A percentile compares a stretch with the other conserved stretches of the same genome.
Evolutionary conservation across 2,888 invertebrate genomes (phyloP).

Genomic region (Drosophila anomelani): DNA sequence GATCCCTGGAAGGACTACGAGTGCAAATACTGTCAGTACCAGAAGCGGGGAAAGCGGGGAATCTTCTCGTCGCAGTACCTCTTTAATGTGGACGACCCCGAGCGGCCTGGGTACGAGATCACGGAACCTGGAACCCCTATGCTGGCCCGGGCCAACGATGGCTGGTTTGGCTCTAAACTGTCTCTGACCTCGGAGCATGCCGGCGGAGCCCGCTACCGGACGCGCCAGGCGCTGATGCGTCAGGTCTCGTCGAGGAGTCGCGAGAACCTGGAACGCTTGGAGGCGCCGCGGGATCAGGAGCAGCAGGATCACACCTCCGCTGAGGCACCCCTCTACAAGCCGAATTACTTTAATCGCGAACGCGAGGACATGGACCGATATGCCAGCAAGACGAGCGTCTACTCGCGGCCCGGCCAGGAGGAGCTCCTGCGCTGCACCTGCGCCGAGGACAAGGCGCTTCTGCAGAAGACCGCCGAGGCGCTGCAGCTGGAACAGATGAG

Average conservation of each 20-base stretch:
- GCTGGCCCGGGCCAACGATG: conserved; percentile 86
- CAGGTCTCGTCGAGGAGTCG: conserved; percentile 63
- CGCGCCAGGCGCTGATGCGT: conserved; percentile 64
- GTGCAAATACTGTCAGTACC: conserved; percentile 80
- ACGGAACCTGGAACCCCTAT: conserved; percentile 89
- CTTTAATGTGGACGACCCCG: conserved; percentile 87
- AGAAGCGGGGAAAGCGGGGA: conserved; percentile 73
- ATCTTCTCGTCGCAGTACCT: conserved; percentile 83
- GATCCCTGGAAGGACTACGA: conserved; percentile 73
- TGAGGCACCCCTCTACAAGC: conserved; percentile 60
- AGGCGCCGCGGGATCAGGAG: conserved; percentile 23
- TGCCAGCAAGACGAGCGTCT: conserved; percentile 79
- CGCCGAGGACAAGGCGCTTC: conserved; percentile 78
- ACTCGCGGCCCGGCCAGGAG: conserved; percentile 68
- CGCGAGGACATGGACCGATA: conserved; percentile 85
- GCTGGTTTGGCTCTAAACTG: conserved; percentile 82
- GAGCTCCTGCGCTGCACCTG: conserved; percentile 79
- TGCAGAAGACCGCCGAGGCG: conserved; percentile 70
- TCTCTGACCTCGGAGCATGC: conserved; percentile 77
- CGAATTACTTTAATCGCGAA: conserved; percentile 87
- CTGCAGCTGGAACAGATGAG: conserved; percentile 48
- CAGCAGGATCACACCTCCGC: conserved; percentile 22
- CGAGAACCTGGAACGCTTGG: conserved; percentile 60
- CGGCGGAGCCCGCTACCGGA: conserved; percentile 43
- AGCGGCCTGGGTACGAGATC: conserved; percentile 88